These are phyloP conservation scores for Teleogryllus occipitalis DNA, from an alignment of 1,140 invertebrate genomes.

Conservation along the genomic window DNA sequence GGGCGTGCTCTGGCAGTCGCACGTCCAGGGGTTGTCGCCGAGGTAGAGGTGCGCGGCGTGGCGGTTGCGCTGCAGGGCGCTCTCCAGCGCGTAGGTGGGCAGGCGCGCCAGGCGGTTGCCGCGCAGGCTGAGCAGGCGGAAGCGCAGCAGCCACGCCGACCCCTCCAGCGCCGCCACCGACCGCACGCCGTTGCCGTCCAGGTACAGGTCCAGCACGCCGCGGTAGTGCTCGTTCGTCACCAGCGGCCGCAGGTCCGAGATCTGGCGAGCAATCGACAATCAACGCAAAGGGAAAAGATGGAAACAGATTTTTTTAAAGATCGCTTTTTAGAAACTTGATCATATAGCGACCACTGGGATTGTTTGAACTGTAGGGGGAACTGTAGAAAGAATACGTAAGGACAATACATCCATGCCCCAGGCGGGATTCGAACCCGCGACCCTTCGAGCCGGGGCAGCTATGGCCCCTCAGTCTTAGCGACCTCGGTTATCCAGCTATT, in stretches of 20 bases:
- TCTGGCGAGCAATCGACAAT: too few species aligned
- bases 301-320: too few species aligned
- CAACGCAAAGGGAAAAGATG: too few species aligned
- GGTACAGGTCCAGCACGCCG: conserved; percentile 58
- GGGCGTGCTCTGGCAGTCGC: conserved; percentile 69
- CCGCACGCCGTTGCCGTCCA: conserved; percentile 64
- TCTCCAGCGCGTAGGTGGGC: conserved; percentile 67
- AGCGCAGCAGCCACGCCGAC: conserved; percentile 63
- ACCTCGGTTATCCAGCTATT: too few species aligned
- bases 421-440: too few species aligned
- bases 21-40: conserved; percentile 70
- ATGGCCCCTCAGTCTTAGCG: too few species aligned
- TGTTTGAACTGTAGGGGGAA: too few species aligned
- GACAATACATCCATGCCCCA: too few species aligned
- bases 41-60: conserved; percentile 58
- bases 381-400: too few species aligned
- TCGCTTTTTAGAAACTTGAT: too few species aligned
- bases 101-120: conserved; percentile 63
- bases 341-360: too few species aligned
- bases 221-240: conserved; percentile 55
- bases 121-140: conserved; percentile 61
- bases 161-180: conserved; percentile 63
- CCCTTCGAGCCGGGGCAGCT: too few species aligned
- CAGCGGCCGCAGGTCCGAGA: conserved; percentile 50
- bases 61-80: conserved; percentile 60